Base-by-base conservation (phyloP, 2,797 vertebrate genomes). In the Trematomus bernacchii region DNA sequence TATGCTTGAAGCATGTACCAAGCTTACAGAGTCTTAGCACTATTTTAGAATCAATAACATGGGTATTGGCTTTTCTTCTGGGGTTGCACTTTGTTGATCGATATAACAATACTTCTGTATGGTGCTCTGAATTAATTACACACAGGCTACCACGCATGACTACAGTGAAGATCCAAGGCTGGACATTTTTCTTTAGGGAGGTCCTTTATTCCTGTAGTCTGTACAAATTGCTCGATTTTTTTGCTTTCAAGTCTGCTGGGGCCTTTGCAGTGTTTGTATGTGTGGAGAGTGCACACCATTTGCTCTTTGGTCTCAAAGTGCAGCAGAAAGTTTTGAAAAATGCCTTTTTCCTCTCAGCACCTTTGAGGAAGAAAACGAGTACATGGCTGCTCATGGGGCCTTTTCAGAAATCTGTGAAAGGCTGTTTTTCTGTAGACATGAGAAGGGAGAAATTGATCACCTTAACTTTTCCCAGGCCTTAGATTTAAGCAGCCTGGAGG, bases 41-140 rank as follows among this genome's bases (percentile, higher is more conserved):
- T 73, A 76, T 79, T 87, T 89, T 71, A 47, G 10, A 14, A 89
- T 92, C 88, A 83, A 89, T 87, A 87, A 83, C 79, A 79, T 80
- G 50, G 77, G 76, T 84, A 88, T 83, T 78, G 82, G 62, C 71
- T 80, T 79, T 84, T 69, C 71, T 67, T 76, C 53, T 48, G 57
- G 62, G 67, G 67, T 80, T 83, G 70, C 77, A 73, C 76, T 87
- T 79, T 87, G 62, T 48, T 50, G 77, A 77, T 90, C 80, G 7
- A 92, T 91, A 52, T n/a, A 66, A 76, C 76, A 86, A 83, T 75
- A 80, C 75, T 60, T 78, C 55, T 68, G 60, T 23, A 1, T 50
- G 54, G 73, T 55, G 60, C 62, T 71, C 66, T 46, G 79, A 85
- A 86, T 83, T 87, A 77, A 89, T 90, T 82, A 82, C 76, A 73